Base-by-base conservation (phyloP, 2,113 vertebrate genomes). In the Oryctolagus cuniculus region DNA sequence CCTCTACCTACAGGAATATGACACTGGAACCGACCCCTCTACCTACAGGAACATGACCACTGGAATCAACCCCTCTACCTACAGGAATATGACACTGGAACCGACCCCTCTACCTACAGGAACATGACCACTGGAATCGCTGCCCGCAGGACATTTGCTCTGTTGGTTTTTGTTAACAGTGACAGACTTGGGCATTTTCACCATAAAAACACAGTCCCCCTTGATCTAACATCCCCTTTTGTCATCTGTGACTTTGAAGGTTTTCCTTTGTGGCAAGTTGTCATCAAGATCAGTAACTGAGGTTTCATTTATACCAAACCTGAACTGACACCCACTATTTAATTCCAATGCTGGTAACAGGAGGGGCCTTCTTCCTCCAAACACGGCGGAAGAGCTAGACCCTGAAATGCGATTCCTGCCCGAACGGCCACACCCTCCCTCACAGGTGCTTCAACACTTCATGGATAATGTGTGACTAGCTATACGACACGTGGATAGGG, bases 241-340 rank as follows among this genome's bases (percentile, higher is more conserved):
- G 24, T 73, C 75, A 90, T 87, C n/a, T 79, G 84, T 38, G 61
- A 73, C 58, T 80, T n/a, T 79, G 58, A 86, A 92, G 34, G 12
- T 93, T 89, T 73, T 77, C 88, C 61, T 94, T 36, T 83, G 53
- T 79, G 27, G 72, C 36, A 95, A 86, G 61, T 6, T 34, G 72
- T 78, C 66, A 87, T 31, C 27, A 72, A 16, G 34, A 29, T 74
- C 74, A 96, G n/a, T 63, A 55, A 78, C 1, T 3, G 51, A 19
- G 31, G 61, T 6, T 91, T 91, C 67, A 75, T 53, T 79, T 82
- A 70, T 27, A 80, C 27, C 66, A 90, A 70, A 36, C 21, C 64
- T n/a, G 86, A 77, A 44, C 44, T 79, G 77, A 80, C 25, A 34
- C 34, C 80, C 44, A 85, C 19, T 73, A 86, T 38, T 79, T 87